Evolutionary conservation across 2,797 vertebrate species (phyloP), one percentile per base, ranked within the genome.

Genomic region (Alouatta caraya): DNA sequence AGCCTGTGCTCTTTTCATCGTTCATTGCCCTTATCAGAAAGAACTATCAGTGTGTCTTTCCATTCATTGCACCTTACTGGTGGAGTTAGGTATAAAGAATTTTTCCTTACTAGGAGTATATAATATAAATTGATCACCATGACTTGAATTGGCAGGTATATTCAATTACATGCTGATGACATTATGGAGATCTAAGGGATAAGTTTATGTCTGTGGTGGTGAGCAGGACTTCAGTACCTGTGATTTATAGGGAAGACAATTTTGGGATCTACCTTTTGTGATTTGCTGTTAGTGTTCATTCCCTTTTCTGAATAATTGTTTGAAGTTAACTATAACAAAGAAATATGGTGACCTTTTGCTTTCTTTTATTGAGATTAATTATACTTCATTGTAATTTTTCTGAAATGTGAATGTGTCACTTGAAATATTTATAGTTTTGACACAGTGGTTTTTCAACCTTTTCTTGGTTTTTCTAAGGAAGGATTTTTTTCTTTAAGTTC

Each of bases 291-390:
- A 57, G 70, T 44, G 33, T 72, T 95, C 14, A 67, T 13, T 90
- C 79, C 30, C n/a, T 91, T 90, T 97, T 90, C 81, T 83, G 33
- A 95, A 88, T 72, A 79, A 72, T 67, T 88, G 37, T 55, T 86
- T 88, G 79, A 82, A 64, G 46, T 73, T 85, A 90, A 44, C 73
- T 72, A 1, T 57, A 80, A 76, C 59, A 78, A 92, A 85, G 61
- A 96, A 94, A 72, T 90, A 13, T 75, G 42, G 64, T 82, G 76
- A 1, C 50, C 87, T 94, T 85, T 90, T 90, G 24, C 13, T 88
- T 75, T 95, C 57, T 97, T 55, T 84, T 90, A n/a, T 13, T 94
- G 78, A 88, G 64, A 72, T 94, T 96, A 84, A 81, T 87, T 80
- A 48, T 86, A 92, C 14, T 79, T 57, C 2, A 42, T 19, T 81